Evolutionary conservation across 2,113 vertebrate genomes (phyloP), one percentile per base, ranked within the genome.

Genomic region (Actenoides hombroni): DNA sequence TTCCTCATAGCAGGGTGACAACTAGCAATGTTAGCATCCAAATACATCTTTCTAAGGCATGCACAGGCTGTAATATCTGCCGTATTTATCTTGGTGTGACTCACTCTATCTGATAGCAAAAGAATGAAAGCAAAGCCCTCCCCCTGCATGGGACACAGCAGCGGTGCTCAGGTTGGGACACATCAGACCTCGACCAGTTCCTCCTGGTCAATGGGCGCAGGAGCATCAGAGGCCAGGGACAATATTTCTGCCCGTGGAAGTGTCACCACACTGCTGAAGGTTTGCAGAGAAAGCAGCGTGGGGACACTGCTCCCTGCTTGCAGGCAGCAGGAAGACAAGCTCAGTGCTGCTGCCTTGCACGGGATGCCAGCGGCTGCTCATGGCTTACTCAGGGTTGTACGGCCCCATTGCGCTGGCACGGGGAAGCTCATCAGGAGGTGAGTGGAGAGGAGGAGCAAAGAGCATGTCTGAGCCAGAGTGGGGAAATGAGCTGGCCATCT

Each of bases 251-350:
- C 1, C 11, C 7, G n/a, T 75, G 56, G 60, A 63, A 59, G 39
- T 5, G 14, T 19, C 82, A 9, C 5, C 3, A 5, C 46, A 26
- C 15, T 3, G 57, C 9, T 1, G 0, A 20, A 37, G 46, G 12
- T 46, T 77, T 33, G 71, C 86, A 49, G 83, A 31, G 75, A 2
- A 39, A 59, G 2, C 67, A 31, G 83, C 6, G 86, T 95, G 95
- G 49, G 87, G 77, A 94, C 77, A 93, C 73, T 93, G 95, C 94
- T 95, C 94, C 49, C 95, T 95, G 81, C 94, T 73, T 95, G 92
- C 94, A 51, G 81, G 29, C 90, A 56, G 92, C 73, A 93, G 87
- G 28, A 95, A 23, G 5, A 56, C 87, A 76, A 56, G 84, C 80
- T 51, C 56, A 0, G 1, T 5, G 71, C 67, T 31, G 71, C 42